A percentile compares a stretch with the other conserved stretches of the same genome.
These are phyloP conservation scores for Podocnemis expansa DNA, from an alignment of 2,113 vertebrate genomes.

Conservation along the genomic window DNA sequence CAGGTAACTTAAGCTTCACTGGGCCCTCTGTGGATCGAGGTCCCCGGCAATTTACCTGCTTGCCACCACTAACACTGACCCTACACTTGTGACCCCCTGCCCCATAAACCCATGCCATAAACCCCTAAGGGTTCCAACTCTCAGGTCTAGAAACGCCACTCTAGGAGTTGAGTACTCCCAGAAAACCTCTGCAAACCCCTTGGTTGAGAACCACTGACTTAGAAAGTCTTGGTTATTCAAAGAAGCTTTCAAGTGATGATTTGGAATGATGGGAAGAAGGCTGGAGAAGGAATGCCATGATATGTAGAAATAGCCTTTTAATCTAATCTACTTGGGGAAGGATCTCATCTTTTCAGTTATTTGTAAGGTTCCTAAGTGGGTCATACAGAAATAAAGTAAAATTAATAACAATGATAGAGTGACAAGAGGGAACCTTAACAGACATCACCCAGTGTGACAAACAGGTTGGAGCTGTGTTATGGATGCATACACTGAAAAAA, in stretches of 20 bases:
- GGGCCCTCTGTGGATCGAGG: too few relatives aligned
- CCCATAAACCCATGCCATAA: too few relatives aligned
- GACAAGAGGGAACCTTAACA: background rate
- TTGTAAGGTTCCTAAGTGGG: background rate
- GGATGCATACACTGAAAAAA: background rate
- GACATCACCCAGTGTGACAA: background rate
- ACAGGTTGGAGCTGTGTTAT: background rate
- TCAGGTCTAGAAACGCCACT: too few relatives aligned
- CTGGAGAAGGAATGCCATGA: background rate
- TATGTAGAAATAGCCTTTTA: background rate
- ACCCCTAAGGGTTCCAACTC: too few relatives aligned
- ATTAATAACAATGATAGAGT: background rate
- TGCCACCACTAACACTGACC: too few relatives aligned
- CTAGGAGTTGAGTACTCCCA: too few relatives aligned
- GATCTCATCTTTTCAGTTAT: background rate
- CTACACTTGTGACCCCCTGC: too few relatives aligned
- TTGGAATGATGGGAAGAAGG: background rate
- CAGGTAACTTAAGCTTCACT: too few relatives aligned
- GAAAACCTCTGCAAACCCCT: too few relatives aligned
- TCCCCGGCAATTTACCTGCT: too few relatives aligned
- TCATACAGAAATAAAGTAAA: background rate
- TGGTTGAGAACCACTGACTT: too few relatives aligned
- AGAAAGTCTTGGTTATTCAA: background rate
- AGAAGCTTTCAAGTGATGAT: background rate
- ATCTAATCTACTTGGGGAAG: background rate